Conservation (phyloP, 2,797 vertebrate genomes). For the Decapterus maruadsi region DNA sequence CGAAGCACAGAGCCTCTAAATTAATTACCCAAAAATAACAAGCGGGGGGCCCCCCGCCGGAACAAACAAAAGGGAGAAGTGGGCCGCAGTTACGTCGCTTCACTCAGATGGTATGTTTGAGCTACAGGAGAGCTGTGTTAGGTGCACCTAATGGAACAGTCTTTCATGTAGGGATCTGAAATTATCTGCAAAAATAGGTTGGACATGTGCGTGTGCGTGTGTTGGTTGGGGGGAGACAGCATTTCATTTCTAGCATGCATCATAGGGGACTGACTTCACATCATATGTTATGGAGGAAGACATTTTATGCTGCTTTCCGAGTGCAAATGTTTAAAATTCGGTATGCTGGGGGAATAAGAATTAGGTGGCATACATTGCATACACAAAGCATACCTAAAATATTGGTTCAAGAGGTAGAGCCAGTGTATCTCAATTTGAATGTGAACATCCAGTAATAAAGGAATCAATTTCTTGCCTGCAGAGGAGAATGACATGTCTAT, state of each 20-base stretch:
- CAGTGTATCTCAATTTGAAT: slow-evolving; percentile 25
- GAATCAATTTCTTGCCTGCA: slow-evolving; percentile 24
- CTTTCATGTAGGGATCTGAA: slow-evolving; percentile 43
- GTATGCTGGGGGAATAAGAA: slow-evolving; percentile 3
- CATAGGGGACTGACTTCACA: slow-evolving; percentile 28
- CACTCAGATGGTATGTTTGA: slow-evolving; percentile 43
- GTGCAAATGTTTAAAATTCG: slow-evolving; percentile 37
- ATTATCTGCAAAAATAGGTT: slow-evolving; percentile 42
- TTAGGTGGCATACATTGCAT: slow-evolving; percentile 2
- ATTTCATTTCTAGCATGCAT: slow-evolving; percentile 11
- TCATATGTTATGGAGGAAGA: slow-evolving; percentile 17
- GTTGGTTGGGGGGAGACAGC: slow-evolving; percentile 2
- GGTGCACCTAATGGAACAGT: slow-evolving; percentile 42
- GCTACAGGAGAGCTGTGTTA: slow-evolving; percentile 36
- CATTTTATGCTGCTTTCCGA: slow-evolving; percentile 14
- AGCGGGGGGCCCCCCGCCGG: slow-evolving; percentile 41
- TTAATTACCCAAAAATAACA: slow-evolving; percentile 78
- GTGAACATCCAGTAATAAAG: slow-evolving; percentile 24
- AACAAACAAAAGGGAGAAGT: slow-evolving; percentile 55
- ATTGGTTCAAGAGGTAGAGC: slow-evolving; percentile 10
- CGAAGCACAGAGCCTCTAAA: slow-evolving; percentile 67
- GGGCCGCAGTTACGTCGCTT: slow-evolving; percentile 23
- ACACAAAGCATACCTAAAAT: background rate
- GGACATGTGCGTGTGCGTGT: slow-evolving; percentile 2
- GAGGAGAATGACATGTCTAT: slow-evolving; percentile 23